phyloP scores from a whole-genome alignment of 2,888 invertebrate species.

The Sepiola atlantica region DNA sequence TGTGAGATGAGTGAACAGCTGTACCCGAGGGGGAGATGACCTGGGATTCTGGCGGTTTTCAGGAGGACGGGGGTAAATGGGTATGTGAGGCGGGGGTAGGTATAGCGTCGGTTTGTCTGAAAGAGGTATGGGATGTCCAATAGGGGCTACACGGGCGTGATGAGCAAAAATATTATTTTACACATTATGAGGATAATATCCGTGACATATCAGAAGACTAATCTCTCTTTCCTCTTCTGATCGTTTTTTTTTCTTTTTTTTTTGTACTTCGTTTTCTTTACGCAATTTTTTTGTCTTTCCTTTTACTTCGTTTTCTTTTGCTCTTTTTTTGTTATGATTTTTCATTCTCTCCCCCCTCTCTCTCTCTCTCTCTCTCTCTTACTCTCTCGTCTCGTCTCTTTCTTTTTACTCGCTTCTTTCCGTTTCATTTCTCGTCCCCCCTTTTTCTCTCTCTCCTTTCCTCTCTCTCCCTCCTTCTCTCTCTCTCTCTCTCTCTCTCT shows the following conservation, averaged over 20 bases:
- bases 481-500: background rate
- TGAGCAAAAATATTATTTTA: conserved; percentile 20
- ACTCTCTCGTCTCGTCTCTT: background rate
- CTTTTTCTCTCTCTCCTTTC: background rate
- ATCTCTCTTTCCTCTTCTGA: background rate
- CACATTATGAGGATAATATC: conserved; percentile 21
- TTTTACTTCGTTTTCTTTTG: background rate
- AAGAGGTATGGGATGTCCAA: conserved; percentile 32
- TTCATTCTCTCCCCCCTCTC: background rate
- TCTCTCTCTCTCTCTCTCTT: background rate
- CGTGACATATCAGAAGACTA: conserved; percentile 22
- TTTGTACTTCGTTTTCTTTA: background rate
- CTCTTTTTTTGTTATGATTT: background rate
- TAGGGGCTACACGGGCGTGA: conserved; percentile 10
- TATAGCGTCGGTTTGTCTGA: conserved; percentile 22
- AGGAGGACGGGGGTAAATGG: background rate
- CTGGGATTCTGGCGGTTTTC: conserved; percentile 18
- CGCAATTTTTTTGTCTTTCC: background rate
- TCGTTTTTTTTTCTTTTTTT: background rate
- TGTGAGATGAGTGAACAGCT: conserved; percentile 32
- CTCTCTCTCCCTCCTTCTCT: background rate
- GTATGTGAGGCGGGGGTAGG: background rate
- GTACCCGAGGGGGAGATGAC: conserved; percentile 23
- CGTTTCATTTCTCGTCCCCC: background rate
- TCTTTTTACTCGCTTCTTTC: background rate